phyloP scores from a whole-genome alignment of 2,113 vertebrate genomes.

The Eulemur rufifrons region DNA sequence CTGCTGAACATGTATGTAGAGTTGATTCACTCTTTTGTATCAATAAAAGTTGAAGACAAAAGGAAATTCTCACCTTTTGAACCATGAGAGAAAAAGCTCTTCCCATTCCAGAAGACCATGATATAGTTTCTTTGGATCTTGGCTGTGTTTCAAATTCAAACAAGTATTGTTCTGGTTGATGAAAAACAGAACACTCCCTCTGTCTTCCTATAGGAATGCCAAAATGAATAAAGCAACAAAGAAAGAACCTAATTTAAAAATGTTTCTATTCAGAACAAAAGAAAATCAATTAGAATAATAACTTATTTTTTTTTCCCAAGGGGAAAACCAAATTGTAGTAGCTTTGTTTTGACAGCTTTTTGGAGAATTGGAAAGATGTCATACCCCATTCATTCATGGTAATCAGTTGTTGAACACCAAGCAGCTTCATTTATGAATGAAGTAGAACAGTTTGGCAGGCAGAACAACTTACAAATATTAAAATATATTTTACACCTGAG shows the following conservation, averaged over 20 bases:
- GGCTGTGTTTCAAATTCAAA: not conserved
- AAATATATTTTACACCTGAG: constrained; percentile 36
- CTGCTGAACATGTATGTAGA: not conserved
- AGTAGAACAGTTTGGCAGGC: constrained; percentile 76
- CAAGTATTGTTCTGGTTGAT: not conserved
- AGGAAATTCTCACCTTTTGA: not conserved
- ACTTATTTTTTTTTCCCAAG: constrained; percentile 60
- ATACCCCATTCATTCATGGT: constrained; percentile 78
- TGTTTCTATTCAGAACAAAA: constrained; percentile 66
- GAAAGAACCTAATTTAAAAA: not conserved
- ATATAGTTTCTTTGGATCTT: not conserved
- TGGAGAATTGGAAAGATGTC: constrained; percentile 79
- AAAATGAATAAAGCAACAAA: not conserved
- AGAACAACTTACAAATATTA: constrained; percentile 72
- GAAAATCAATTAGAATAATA: constrained; percentile 69
- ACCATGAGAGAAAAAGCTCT: not conserved
- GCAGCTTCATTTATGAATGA: constrained; percentile 79
- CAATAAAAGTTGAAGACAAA: not conserved
- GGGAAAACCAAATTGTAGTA: constrained; percentile 69
- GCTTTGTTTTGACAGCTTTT: constrained; percentile 81
- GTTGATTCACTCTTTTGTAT: not conserved
- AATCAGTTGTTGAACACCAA: constrained; percentile 77
- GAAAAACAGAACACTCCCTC: not conserved
- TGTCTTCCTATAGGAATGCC: not conserved
- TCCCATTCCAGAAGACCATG: not conserved